Conservation (phyloP, 2,888 invertebrate genomes). For the Pachydiplax longipennis region DNA sequence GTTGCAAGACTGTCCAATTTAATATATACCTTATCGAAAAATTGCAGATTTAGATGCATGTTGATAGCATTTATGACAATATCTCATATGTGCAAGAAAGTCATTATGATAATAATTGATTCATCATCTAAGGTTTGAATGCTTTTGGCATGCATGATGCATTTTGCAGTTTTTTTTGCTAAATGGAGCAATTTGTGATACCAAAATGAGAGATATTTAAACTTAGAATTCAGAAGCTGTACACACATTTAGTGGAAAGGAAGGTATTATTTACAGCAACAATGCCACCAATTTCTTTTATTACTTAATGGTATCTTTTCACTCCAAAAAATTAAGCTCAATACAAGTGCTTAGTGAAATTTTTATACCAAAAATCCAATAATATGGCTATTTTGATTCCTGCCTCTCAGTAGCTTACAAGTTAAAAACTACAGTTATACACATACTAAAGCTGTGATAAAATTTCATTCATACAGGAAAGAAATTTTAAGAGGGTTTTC, state of each 20-base stretch:
- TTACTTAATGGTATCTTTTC: neutral
- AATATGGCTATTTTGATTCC: constrained; percentile 1
- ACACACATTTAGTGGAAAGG: neutral
- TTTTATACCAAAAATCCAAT: neutral
- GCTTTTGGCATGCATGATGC: neutral
- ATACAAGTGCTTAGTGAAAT: constrained; percentile 5
- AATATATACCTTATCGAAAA: neutral
- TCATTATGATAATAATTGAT: neutral
- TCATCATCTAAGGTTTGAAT: neutral
- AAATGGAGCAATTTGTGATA: neutral
- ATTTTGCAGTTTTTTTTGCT: neutral
- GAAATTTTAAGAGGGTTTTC: constrained; percentile 3
- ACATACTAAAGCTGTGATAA: constrained; percentile 34
- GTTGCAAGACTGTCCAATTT: neutral
- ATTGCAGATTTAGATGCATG: neutral
- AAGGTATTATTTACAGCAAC: neutral
- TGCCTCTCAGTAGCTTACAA: constrained; percentile 13
- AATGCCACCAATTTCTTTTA: neutral
- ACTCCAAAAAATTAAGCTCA: neutral
- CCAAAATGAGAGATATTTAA: neutral
- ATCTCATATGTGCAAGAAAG: neutral
- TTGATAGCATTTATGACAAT: neutral
- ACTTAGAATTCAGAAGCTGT: neutral
- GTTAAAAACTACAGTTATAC: constrained; percentile 13
- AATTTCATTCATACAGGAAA: constrained; percentile 1